Evolutionary conservation across 2,888 invertebrate genomes (phyloP).

Genomic region (Geophilus truncorum): DNA sequence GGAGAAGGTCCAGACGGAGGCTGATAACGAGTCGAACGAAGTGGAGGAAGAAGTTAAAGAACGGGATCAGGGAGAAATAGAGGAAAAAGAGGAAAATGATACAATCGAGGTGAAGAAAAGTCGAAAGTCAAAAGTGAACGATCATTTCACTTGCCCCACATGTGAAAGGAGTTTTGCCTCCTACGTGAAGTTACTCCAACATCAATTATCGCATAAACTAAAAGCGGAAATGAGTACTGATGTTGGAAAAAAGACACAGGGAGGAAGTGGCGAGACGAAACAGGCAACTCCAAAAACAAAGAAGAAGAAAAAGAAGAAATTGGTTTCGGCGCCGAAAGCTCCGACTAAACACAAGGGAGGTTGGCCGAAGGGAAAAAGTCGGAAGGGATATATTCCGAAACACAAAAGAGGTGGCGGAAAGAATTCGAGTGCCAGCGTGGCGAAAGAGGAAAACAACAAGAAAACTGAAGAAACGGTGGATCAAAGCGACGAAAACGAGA

Average conservation of each 20-base stretch:
- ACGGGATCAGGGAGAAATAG: neutral
- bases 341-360: constrained; percentile 30
- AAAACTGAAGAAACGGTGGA: neutral
- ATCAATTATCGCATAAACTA: constrained; percentile 48
- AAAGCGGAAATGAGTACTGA: constrained; percentile 18
- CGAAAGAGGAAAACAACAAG: neutral
- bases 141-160: constrained; percentile 44
- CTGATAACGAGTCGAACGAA: neutral
- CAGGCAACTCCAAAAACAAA: neutral
- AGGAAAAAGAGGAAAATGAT: neutral
- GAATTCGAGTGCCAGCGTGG: neutral
- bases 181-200: constrained; percentile 50
- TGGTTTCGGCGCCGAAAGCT: neutral
- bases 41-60: neutral
- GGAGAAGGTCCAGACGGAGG: neutral
- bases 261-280: neutral
- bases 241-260: neutral
- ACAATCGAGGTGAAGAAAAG: neutral
- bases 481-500: neutral
- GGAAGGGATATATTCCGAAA: constrained; percentile 30
- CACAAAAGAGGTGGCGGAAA: neutral
- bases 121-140: neutral
- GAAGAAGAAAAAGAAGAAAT: neutral
- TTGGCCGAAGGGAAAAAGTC: constrained; percentile 34
- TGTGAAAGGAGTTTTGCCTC: constrained; percentile 49